Percentiles rank a stretch among this genome's conserved stretches.
Conservation (phyloP, 2,113 vertebrate species). For the Xerus inauris region DNA sequence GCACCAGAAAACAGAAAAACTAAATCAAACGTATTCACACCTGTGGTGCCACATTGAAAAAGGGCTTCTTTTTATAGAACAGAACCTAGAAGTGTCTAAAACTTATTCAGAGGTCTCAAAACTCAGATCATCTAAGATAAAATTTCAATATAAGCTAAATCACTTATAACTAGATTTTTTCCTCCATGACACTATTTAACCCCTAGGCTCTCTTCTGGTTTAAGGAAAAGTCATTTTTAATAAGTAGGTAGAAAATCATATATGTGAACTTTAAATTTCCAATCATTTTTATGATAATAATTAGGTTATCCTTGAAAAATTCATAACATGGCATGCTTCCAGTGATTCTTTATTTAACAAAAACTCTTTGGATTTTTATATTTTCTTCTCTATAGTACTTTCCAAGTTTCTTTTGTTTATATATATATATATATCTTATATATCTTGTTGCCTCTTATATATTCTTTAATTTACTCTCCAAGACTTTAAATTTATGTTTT, state of each 20-base stretch:
- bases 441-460: not conserved
- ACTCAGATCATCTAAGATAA: constrained; percentile 51
- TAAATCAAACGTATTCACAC: not conserved
- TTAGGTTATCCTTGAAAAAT: not conserved
- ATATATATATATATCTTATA: no score
- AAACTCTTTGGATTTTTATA: not conserved
- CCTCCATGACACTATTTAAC: not conserved
- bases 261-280: not conserved
- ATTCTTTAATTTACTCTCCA: constrained; percentile 17
- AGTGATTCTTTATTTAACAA: not conserved
- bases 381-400: not conserved
- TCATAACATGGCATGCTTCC: not conserved
- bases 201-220: not conserved
- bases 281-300: constrained; percentile 6
- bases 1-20: not conserved
- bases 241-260: constrained; percentile 26
- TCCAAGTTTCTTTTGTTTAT: not conserved
- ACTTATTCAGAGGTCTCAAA: constrained; percentile 2
- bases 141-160: constrained; percentile 61
- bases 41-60: not conserved
- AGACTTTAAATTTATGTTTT: constrained; percentile 50
- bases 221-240: constrained; percentile 67
- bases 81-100: not conserved
- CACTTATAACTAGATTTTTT: constrained; percentile 28
- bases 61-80: not conserved